Percentiles rank a stretch among this genome's conserved stretches.
These are phyloP conservation scores for Mnemiopsis leidyi DNA, from an alignment of 37 sponge, comb jelly and placozoan species.

Conservation along the genomic window DNA sequence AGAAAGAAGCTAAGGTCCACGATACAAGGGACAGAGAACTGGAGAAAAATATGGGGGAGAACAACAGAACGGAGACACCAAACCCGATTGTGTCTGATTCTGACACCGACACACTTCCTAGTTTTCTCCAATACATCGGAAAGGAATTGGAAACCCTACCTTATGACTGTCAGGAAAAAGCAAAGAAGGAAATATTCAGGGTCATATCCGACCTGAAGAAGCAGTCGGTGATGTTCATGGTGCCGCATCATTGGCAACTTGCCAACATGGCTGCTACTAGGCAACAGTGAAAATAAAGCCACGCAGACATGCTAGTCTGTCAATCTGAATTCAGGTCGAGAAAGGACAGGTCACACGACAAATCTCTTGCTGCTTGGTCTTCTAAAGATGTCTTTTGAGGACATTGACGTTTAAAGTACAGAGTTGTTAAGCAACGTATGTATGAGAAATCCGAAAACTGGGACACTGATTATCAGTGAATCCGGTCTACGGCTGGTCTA, in stretches of 20 bases:
- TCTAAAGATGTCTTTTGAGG: background rate
- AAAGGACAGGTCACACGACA: background rate
- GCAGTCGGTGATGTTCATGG: background rate
- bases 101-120: background rate
- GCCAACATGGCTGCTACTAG: background rate
- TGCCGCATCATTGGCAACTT: conserved; percentile 56
- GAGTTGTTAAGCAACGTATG: background rate
- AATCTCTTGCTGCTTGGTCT: background rate
- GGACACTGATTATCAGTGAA: background rate
- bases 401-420: background rate
- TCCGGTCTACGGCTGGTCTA: background rate
- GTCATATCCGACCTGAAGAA: conserved; percentile 33
- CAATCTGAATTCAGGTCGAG: background rate
- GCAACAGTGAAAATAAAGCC: background rate
- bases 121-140: conserved; percentile 33
- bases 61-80: background rate
- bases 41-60: background rate
- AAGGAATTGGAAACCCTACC: conserved; percentile 25
- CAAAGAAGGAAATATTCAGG: conserved; percentile 6
- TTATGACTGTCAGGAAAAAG: conserved; percentile 1
- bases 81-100: background rate
- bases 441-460: background rate
- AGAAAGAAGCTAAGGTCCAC: background rate
- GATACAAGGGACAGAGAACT: background rate
- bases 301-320: background rate